Base-by-base conservation (phyloP, 2,797 vertebrate species). In the Helarctos malayanus region DNA sequence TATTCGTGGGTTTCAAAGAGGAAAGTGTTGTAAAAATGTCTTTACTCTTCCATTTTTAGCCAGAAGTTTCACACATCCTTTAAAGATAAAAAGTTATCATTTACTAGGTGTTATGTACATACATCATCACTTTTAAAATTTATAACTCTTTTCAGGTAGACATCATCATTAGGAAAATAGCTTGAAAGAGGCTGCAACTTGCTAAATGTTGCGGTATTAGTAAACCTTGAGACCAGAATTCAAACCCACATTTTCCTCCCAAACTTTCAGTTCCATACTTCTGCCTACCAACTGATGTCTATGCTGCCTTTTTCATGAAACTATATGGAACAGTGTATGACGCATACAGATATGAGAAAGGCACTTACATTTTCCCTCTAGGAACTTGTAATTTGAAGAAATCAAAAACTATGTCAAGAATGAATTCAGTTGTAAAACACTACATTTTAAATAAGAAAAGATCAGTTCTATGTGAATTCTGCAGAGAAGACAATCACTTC, bases 101-200 rank as follows among this genome's bases (percentile, higher is more conserved):
- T 63, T 23, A 69, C 73, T 84, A 38, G 27, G 38, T 63, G 45
- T 3, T 73, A 87, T 81, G 27, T 25, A 15, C 32, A 80, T 80
- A 35, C 5, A 65, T 32, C 54, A 38, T 45, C 15, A 65, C 21
- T 87, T 95, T 73, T 23, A 75, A 45, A 81, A 73, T 73, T 92
- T 95, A 75, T n/a, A 75, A 63, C 5, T 63, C 19, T 75, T 65
- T 65, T 87, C 29, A 75, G 41, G 1, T 88, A 35, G n/a, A 83
- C 94, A 97, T 97, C 92, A 97, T 92, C 89, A 47, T 0, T 92
- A 41, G 29, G 54, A 29, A 96, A 97, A 94, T 68, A 54, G 59
- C 27, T 41, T 61, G 0, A 90, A 63, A 81, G 35, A 92, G 1
- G 1, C 7, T 96, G 11, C 9, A 0, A 35, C 79, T 81, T 96